These are phyloP conservation scores for Noturus placidus DNA, from an alignment of 2,113 vertebrate genomes.

Conservation along the genomic window DNA sequence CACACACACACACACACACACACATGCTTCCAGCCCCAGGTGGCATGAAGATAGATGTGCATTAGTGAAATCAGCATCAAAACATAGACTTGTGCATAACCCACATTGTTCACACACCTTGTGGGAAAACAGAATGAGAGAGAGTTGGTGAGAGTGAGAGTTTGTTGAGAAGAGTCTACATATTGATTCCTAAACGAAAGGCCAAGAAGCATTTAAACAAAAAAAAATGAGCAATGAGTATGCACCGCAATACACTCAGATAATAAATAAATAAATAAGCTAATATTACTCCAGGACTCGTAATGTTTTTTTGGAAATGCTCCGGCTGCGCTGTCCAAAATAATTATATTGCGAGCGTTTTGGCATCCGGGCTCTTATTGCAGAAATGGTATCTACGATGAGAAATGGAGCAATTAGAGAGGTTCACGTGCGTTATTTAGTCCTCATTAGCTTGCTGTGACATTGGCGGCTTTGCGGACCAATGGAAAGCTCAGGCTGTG, in stretches of 20 bases:
- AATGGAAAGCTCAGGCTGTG: slow-evolving; percentile 75
- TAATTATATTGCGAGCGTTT: slow-evolving; percentile 62
- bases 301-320: slow-evolving; percentile 49
- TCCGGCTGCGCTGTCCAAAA: slow-evolving; percentile 56
- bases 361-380: slow-evolving; percentile 71
- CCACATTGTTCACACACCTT: slow-evolving; percentile 18
- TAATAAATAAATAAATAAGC: slow-evolving; percentile 36
- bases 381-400: slow-evolving; percentile 76
- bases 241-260: background rate
- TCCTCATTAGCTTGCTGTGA: slow-evolving; percentile 81
- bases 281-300: slow-evolving; percentile 43
- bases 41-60: slow-evolving; percentile 61
- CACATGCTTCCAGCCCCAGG: slow-evolving; percentile 63
- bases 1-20: slow-evolving; percentile 49
- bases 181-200: background rate
- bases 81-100: slow-evolving; percentile 32
- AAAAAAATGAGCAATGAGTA: background rate
- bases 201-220: background rate
- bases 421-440: slow-evolving; percentile 82
- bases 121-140: slow-evolving; percentile 5
- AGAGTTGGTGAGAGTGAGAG: background rate
- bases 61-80: slow-evolving; percentile 38
- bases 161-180: background rate
- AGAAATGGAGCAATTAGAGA: slow-evolving; percentile 80
- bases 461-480: slow-evolving; percentile 72